These are phyloP conservation scores for Condylura cristata DNA, from an alignment of 2,113 vertebrate species.

Conservation along the genomic window DNA sequence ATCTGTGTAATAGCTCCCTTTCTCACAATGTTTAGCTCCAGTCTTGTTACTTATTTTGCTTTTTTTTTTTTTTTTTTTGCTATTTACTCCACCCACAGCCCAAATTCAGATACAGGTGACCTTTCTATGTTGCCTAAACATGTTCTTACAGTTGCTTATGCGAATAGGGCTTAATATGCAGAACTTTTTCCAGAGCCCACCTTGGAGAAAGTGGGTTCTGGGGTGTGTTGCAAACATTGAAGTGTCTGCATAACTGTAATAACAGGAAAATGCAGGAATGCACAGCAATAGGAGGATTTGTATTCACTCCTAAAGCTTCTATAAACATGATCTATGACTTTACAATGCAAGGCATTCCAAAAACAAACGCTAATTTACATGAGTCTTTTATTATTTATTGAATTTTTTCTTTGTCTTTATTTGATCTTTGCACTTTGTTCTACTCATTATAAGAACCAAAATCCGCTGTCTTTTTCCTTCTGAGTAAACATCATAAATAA, in stretches of 20 bases:
- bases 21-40: background rate
- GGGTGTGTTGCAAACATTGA: too few species aligned
- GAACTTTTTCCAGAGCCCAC: background rate
- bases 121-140: background rate
- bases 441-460: slow-evolving; percentile 73
- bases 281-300: background rate
- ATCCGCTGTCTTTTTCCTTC: slow-evolving; percentile 68
- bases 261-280: background rate
- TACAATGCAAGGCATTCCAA: slow-evolving; percentile 19
- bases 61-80: background rate
- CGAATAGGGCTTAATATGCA: background rate
- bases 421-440: slow-evolving; percentile 81
- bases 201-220: background rate
- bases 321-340: slow-evolving; percentile 66
- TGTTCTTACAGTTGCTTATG: background rate
- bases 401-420: slow-evolving; percentile 74
- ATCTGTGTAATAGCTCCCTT: background rate
- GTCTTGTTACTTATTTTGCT: background rate
- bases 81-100: background rate
- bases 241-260: background rate
- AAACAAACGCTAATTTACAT: slow-evolving; percentile 75
- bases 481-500: slow-evolving; percentile 78
- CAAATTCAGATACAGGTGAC: background rate
- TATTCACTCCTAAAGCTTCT: slow-evolving; percentile 48
- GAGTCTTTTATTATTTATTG: slow-evolving; percentile 78